A percentile compares a stretch with the other conserved stretches of the same genome.
These are phyloP conservation scores for Alsophila aescularia DNA, from an alignment of 2,888 invertebrate genomes.

Conservation along the genomic window DNA sequence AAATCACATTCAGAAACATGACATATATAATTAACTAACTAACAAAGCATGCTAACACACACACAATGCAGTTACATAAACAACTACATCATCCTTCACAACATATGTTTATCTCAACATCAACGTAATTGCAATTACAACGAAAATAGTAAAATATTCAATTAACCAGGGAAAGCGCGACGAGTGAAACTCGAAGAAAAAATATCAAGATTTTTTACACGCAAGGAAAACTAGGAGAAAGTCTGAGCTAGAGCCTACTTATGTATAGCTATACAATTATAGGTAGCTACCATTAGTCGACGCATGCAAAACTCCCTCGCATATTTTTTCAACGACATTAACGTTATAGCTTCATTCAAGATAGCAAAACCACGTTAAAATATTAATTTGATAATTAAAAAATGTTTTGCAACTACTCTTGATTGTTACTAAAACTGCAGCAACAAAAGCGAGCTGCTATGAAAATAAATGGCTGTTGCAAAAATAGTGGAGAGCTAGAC, in stretches of 20 bases:
- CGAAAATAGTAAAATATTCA: conserved; percentile 72
- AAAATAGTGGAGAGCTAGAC: conserved; percentile 69
- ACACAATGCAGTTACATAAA: conserved; percentile 52
- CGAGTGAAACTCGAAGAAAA: conserved; percentile 73
- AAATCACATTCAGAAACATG: conserved; percentile 83
- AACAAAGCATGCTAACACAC: conserved; percentile 70
- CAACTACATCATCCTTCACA: conserved; percentile 54
- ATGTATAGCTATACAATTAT: background rate
- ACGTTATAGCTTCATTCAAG: conserved; percentile 20
- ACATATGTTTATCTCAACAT: conserved; percentile 57
- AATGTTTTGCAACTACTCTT: conserved; percentile 33
- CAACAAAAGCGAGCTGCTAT: conserved; percentile 68
- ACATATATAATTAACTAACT: conserved; percentile 76
- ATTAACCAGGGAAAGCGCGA: conserved; percentile 78
- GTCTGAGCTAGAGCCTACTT: conserved; percentile 40
- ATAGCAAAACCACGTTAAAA: conserved; percentile 31
- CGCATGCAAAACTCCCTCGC: conserved; percentile 50
- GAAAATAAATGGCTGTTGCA: conserved; percentile 75
- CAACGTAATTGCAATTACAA: conserved; percentile 71
- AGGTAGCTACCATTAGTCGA: conserved; percentile 21
- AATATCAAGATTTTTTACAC: conserved; percentile 82
- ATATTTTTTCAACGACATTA: conserved; percentile 12
- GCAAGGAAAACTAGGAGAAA: conserved; percentile 75
- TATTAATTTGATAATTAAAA: conserved; percentile 27
- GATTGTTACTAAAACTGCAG: conserved; percentile 43